Conservation (phyloP, 2,113 vertebrate genomes). For the Clarias magur region DNA sequence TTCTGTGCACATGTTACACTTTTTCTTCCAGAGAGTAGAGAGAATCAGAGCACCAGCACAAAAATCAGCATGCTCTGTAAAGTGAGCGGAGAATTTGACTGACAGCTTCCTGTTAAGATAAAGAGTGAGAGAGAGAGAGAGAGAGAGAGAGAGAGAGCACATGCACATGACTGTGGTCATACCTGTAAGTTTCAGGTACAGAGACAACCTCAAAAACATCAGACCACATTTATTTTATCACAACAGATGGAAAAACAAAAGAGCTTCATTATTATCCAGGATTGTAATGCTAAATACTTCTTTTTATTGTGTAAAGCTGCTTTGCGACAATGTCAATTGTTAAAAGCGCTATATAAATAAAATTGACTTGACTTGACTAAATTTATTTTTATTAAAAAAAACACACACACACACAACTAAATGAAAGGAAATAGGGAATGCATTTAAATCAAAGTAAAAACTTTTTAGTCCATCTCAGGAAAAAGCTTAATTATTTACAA, state of each 20-base stretch:
- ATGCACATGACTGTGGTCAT: constrained; percentile 62
- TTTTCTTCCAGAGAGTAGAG: constrained; percentile 6
- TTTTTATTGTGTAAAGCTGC: no score
- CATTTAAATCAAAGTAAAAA: neutral
- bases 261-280: neutral
- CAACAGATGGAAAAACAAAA: constrained; percentile 37
- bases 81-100: constrained; percentile 51
- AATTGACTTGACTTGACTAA: no score
- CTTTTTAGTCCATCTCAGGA: neutral
- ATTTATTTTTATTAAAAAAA: neutral
- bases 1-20: constrained; percentile 18
- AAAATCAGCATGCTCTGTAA: constrained; percentile 29
- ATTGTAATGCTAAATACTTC: neutral
- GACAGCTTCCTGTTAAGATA: constrained; percentile 65
- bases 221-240: constrained; percentile 32
- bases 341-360: no score
- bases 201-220: constrained; percentile 65
- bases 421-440: neutral
- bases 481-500: neutral
- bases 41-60: neutral
- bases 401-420: neutral
- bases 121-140: neutral
- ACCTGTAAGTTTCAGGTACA: constrained; percentile 63
- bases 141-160: constrained; percentile 6
- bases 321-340: no score